phyloP scores from a whole-genome alignment of 2,113 vertebrate species.

The Sander vitreus region DNA sequence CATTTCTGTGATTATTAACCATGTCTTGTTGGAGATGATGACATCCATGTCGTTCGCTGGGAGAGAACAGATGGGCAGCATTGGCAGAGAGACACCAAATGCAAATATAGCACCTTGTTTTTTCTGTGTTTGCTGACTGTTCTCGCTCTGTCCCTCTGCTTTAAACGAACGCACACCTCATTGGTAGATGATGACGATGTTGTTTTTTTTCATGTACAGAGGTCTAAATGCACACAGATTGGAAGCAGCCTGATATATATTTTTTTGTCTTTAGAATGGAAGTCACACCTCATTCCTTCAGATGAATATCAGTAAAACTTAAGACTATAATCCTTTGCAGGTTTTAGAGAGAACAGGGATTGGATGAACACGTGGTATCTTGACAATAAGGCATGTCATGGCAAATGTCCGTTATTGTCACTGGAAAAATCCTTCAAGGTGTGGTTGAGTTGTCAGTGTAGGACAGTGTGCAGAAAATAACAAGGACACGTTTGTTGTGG shows the following conservation, averaged over 20 bases:
- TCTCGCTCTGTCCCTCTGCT: slow-evolving; percentile 70
- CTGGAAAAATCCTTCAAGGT: slow-evolving; percentile 19
- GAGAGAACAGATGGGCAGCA: slow-evolving; percentile 79
- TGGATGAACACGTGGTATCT: not conserved
- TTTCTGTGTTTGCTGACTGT: slow-evolving; percentile 70
- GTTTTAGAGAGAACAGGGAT: not conserved
- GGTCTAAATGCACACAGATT: not conserved
- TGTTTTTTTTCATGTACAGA: not conserved
- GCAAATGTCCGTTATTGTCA: slow-evolving; percentile 28
- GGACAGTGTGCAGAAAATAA: slow-evolving; percentile 32
- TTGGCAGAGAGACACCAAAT: slow-evolving; percentile 77
- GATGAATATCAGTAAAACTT: not conserved
- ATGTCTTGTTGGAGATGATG: slow-evolving; percentile 42
- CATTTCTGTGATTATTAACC: slow-evolving; percentile 33
- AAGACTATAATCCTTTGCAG: not conserved
- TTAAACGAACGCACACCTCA: slow-evolving; percentile 42
- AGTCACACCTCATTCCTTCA: not conserved
- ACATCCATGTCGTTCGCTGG: slow-evolving; percentile 59
- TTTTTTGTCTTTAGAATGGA: slow-evolving; percentile 7
- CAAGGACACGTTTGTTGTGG: not conserved
- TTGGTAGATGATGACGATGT: slow-evolving; percentile 22
- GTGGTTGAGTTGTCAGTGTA: slow-evolving; percentile 22
- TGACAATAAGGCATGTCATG: slow-evolving; percentile 10
- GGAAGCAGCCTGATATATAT: not conserved
- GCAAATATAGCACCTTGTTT: slow-evolving; percentile 81